Conservation (phyloP, 2,888 invertebrate species). For the Drosophila borborema region DNA sequence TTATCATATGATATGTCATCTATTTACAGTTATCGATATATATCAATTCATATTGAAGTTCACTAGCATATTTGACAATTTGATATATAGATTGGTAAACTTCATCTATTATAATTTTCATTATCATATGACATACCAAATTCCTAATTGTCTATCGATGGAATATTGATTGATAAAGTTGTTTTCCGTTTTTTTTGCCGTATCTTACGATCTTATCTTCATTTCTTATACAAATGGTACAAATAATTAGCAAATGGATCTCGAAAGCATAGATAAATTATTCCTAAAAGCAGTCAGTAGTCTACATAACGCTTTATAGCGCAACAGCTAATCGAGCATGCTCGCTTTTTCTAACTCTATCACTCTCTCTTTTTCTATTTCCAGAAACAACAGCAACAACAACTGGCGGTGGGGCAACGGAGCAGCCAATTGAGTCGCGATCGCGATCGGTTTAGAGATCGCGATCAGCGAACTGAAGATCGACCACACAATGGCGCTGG, state of each 20-base stretch:
- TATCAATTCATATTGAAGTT: background rate
- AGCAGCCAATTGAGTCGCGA: conserved; percentile 46
- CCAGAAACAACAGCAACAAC: conserved; percentile 62
- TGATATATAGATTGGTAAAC: too few species aligned
- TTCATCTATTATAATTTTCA: too few species aligned
- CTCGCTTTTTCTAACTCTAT: background rate
- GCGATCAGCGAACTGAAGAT: conserved; percentile 50
- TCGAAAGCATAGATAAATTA: too few species aligned
- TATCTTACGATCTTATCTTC: too few species aligned
- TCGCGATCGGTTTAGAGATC: conserved; percentile 33
- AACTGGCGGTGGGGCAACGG: conserved; percentile 45
- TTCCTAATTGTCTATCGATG: background rate
- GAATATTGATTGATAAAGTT: background rate
- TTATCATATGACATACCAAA: too few species aligned
- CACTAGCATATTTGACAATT: too few species aligned
- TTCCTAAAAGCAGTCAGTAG: too few species aligned
- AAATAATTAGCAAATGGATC: too few species aligned
- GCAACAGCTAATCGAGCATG: conserved; percentile 1
- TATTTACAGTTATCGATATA: background rate
- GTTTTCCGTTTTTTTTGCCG: too few species aligned
- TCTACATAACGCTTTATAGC: background rate
- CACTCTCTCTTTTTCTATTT: conserved; percentile 17
- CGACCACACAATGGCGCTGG: conserved; percentile 41
- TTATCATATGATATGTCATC: too few species aligned
- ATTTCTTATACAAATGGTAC: too few species aligned